Percentiles rank a stretch among this genome's conserved stretches.
Conservation (phyloP, 2,113 vertebrate species). For the Crotophaga sulcirostris region DNA sequence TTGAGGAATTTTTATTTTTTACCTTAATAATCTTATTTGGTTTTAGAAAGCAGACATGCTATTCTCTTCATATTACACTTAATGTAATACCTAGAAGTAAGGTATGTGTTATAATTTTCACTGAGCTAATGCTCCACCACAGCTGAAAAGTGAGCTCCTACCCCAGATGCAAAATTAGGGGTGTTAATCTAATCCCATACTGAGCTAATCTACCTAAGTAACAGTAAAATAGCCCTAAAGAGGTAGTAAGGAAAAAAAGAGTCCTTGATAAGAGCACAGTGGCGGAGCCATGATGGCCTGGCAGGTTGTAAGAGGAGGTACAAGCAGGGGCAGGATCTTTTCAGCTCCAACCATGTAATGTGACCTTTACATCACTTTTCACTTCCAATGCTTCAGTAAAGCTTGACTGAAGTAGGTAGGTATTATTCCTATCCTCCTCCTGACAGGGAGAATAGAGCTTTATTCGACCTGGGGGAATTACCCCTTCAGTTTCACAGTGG, state of each 20-base stretch:
- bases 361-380: not conserved
- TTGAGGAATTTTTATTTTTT: not conserved
- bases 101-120: fast-evolving
- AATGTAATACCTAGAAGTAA: not conserved
- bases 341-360: fast-evolving
- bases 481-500: not conserved
- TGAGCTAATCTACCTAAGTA: not conserved
- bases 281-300: not conserved
- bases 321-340: not conserved
- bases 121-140: not conserved
- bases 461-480: not conserved
- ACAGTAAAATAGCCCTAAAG: not conserved
- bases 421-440: not conserved
- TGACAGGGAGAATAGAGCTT: not conserved
- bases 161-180: not conserved
- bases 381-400: not conserved
- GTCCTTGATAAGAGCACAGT: not conserved
- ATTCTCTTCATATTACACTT: not conserved
- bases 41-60: not conserved
- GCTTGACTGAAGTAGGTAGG: not conserved
- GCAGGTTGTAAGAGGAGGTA: not conserved
- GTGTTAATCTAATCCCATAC: not conserved
- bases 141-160: not conserved
- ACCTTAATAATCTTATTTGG: not conserved
- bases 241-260: not conserved